Evolutionary conservation across 2,113 vertebrate genomes (phyloP), one percentile per base, ranked within the genome.

Genomic region (Nothobranchius furzeri): DNA sequence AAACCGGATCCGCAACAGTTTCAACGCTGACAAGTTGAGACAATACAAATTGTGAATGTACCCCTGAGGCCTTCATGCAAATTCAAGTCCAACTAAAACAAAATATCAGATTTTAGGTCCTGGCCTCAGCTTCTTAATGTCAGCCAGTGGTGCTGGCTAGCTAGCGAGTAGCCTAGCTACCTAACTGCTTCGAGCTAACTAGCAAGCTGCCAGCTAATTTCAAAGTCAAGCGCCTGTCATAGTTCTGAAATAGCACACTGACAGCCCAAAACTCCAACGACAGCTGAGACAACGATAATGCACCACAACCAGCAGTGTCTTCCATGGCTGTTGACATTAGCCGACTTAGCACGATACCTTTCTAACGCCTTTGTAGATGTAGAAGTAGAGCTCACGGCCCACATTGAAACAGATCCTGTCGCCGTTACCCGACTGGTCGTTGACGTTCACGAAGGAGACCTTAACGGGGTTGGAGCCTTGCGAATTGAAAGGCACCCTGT

Each of bases 331-430:
- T 6, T 46, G 74, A 25, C 62, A 59, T 65, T 64, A 80, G 79
- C 68, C 42, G 14, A 48, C 58, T 76, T 78, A 76, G 78, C 76
- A 68, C 62, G 68, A 52, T 91, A 99, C 97, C 97, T 98, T 99
- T 93, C 96, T 93, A 81, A 98, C 96, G 93, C 97, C 95, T 94
- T 98, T 99, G 95, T 99, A 99, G 93, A 99, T 99, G 90, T 99
- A 99, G 94, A 99, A 99, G 95, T 99, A 99, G 69, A 99, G 96
- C 92, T 99, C 97, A 85, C 96, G 97, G 96, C 97, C 97, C 96
- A 99, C 97, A 95, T 98, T 98, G 92, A 98, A 99, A 91, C 96
- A 99, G 92, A 99, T 96, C 92, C 97, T 92, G 93, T 98, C 96
- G 85, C 97, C 97, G 95, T 98, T 98, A 78, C 97, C 97, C 69